Percentiles rank a stretch among this genome's conserved stretches.
Evolutionary conservation across 1,140 invertebrate species (phyloP).

Genomic region (Meloidogyne hapla): DNA sequence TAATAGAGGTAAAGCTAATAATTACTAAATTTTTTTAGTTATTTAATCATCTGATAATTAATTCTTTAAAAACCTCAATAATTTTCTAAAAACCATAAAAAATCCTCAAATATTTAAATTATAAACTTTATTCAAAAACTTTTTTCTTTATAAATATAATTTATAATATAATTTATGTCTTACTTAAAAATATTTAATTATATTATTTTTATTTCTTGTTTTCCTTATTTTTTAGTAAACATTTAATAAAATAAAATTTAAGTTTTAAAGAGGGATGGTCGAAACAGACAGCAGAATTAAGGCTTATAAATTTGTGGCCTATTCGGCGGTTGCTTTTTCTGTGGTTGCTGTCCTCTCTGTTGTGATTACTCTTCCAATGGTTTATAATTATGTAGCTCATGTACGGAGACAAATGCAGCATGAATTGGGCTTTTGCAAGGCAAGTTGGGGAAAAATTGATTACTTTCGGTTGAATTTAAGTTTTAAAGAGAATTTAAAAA

Average conservation of each 20-base stretch:
- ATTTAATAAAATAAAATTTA: conserved; percentile 20
- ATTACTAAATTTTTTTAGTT: neutral
- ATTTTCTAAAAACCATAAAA: too few relatives aligned
- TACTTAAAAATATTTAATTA: too few relatives aligned
- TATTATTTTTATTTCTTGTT: too few relatives aligned
- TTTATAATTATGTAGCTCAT: conserved; percentile 55
- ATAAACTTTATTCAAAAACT: too few relatives aligned
- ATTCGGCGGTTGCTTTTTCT: conserved; percentile 53
- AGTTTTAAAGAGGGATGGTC: conserved; percentile 35
- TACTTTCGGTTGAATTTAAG: neutral
- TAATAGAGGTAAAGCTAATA: neutral
- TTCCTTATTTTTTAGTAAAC: too few relatives aligned
- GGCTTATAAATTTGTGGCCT: conserved; percentile 56
- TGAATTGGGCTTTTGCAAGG: conserved; percentile 54
- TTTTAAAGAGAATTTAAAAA: neutral
- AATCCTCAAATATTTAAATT: too few relatives aligned
- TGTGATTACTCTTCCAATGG: conserved; percentile 52
- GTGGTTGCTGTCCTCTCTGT: conserved; percentile 54
- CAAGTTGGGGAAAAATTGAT: neutral
- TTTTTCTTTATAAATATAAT: too few relatives aligned
- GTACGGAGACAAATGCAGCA: conserved; percentile 56
- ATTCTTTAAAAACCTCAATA: too few relatives aligned
- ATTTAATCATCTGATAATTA: too few relatives aligned
- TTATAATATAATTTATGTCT: too few relatives aligned
- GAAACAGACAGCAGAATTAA: conserved; percentile 52